Conservation (phyloP, 1,140 invertebrate species). For the Drosophila sulfurigaster region DNA sequence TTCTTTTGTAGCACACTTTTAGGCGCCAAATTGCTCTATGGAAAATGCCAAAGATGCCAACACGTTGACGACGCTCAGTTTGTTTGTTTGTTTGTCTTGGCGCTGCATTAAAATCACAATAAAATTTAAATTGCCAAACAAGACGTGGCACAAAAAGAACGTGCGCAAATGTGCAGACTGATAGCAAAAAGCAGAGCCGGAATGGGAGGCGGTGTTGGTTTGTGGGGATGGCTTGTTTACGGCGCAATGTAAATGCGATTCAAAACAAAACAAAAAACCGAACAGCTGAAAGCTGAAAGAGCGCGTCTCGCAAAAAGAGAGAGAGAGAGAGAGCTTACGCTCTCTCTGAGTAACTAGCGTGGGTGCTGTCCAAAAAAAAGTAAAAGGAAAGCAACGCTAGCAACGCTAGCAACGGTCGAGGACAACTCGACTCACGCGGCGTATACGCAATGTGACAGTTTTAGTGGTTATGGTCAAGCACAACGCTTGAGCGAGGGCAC, state of each 20-base stretch:
- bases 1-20: constrained; percentile 35
- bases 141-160: constrained; percentile 41
- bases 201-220: constrained; percentile 14
- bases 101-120: constrained; percentile 71
- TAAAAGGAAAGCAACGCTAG: constrained; percentile 26
- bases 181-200: constrained; percentile 23
- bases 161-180: constrained; percentile 55
- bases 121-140: constrained; percentile 77
- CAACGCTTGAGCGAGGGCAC: constrained; percentile 76
- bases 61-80: constrained; percentile 25
- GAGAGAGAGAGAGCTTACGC: constrained; percentile 25
- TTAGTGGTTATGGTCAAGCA: constrained; percentile 82
- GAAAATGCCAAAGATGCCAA: constrained; percentile 32
- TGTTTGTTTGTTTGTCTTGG: constrained; percentile 54
- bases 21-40: constrained; percentile 69
- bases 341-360: constrained; percentile 29
- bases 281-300: constrained; percentile 55
- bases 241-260: constrained; percentile 54
- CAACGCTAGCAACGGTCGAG: constrained; percentile 50
- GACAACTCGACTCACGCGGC: constrained; percentile 68
- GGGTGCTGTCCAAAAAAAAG: constrained; percentile 46
- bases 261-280: constrained; percentile 71
- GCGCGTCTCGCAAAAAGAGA: constrained; percentile 19
- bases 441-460: constrained; percentile 81
- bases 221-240: constrained; percentile 41